A percentile compares a stretch with the other conserved stretches of the same genome.
Evolutionary conservation across 2,797 vertebrate species (phyloP).

Genomic region (Poeciliopsis infans): DNA sequence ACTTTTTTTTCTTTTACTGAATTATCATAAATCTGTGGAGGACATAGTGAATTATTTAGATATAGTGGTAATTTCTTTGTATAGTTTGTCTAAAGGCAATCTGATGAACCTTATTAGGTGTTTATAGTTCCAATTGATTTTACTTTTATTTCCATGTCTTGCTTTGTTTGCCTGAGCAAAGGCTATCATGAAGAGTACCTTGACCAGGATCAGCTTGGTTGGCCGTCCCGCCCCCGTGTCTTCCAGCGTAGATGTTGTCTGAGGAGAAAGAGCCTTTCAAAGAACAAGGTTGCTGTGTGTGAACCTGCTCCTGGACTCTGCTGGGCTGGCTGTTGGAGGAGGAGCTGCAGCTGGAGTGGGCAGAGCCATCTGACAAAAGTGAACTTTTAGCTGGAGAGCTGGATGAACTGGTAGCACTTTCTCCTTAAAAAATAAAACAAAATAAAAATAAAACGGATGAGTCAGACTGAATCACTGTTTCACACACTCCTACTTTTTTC

Average conservation of each 20-base stretch:
- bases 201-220: slow-evolving; percentile 82
- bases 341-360: slow-evolving; percentile 74
- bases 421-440: slow-evolving; percentile 60
- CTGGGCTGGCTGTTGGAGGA: slow-evolving; percentile 70
- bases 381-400: slow-evolving; percentile 86
- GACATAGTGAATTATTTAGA: not conserved
- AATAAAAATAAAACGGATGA: slow-evolving; percentile 6
- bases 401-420: slow-evolving; percentile 74
- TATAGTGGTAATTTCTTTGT: not conserved
- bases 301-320: slow-evolving; percentile 84
- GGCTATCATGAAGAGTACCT: slow-evolving; percentile 83
- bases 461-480: slow-evolving; percentile 47
- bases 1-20: not conserved
- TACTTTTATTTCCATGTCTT: slow-evolving; percentile 9
- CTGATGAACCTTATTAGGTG: not conserved
- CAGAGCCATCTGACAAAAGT: slow-evolving; percentile 72
- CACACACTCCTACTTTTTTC: slow-evolving; percentile 34
- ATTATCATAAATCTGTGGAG: not conserved
- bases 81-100: not conserved
- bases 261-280: slow-evolving; percentile 95
- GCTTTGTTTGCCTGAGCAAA: not conserved
- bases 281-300: slow-evolving; percentile 97
- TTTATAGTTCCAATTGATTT: slow-evolving; percentile 5
- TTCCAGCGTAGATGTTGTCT: slow-evolving; percentile 92
- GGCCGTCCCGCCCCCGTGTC: slow-evolving; percentile 83